Evolutionary conservation across 2,888 invertebrate species (phyloP).

Genomic region (Petrolisthes cinctipes): DNA sequence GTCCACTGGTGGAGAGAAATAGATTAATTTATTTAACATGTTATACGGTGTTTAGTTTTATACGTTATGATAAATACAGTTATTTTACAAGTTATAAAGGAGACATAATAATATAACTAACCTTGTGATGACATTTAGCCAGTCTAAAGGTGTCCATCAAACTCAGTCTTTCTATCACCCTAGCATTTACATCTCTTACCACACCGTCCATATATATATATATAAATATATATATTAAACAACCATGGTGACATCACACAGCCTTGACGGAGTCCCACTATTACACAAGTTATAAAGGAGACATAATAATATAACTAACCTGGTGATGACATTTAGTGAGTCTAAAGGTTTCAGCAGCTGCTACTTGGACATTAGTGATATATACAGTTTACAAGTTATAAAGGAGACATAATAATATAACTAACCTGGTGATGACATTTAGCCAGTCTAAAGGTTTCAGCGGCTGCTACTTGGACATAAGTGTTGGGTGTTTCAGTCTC

Average conservation of each 20-base stretch:
- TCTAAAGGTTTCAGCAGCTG: constrained; percentile 54
- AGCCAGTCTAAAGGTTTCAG: constrained; percentile 47
- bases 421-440: constrained; percentile 41
- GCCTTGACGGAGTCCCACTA: not conserved
- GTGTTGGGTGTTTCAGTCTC: not conserved
- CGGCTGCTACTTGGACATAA: constrained; percentile 33
- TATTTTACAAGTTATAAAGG: not conserved
- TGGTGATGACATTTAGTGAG: constrained; percentile 18
- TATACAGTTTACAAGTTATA: no score
- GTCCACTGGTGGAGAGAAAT: not conserved
- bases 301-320: constrained; percentile 32
- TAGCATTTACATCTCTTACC: not conserved
- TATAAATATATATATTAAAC: not conserved
- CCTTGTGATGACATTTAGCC: not conserved
- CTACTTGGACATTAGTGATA: not conserved
- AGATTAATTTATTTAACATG: not conserved
- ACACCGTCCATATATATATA: not conserved
- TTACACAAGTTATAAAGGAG: not conserved
- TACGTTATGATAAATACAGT: no score
- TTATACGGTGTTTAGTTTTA: not conserved
- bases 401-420: not conserved
- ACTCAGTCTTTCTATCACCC: not conserved
- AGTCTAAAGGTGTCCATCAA: not conserved
- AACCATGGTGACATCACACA: not conserved
- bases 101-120: not conserved